Percentiles rank a stretch among this genome's conserved stretches.
These are phyloP conservation scores for Mesocentrotus franciscanus DNA, from an alignment of 53 echinoderm and acorn worm genomes.

Conservation along the genomic window DNA sequence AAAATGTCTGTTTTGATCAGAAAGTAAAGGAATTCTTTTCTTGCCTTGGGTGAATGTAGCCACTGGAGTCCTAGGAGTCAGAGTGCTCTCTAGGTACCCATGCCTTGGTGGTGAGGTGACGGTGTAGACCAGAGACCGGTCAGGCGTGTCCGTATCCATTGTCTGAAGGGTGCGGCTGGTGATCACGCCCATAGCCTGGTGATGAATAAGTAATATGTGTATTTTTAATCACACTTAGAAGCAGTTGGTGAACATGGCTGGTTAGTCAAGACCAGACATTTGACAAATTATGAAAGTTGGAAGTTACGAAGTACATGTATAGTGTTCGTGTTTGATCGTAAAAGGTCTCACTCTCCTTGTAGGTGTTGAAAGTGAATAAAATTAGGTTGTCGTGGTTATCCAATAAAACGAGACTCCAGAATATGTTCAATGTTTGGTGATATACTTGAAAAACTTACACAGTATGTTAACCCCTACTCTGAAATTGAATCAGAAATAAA, in stretches of 20 bases:
- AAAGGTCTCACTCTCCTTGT: too few relatives aligned
- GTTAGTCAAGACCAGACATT: too few relatives aligned
- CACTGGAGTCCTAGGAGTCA: constrained; percentile 74
- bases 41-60: constrained; percentile 90
- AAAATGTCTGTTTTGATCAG: background rate
- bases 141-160: constrained; percentile 92
- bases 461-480: too few relatives aligned
- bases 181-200: constrained; percentile 89
- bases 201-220: background rate
- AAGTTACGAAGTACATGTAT: too few relatives aligned
- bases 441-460: too few relatives aligned
- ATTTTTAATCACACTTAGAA: background rate
- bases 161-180: constrained; percentile 85
- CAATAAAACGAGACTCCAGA: too few relatives aligned
- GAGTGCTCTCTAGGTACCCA: constrained; percentile 81
- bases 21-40: background rate
- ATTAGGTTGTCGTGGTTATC: too few relatives aligned
- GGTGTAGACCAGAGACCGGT: constrained; percentile 88
- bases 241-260: background rate
- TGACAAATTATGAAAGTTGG: too few relatives aligned
- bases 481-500: too few relatives aligned
- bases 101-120: constrained; percentile 86
- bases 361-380: too few relatives aligned
- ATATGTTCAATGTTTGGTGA: too few relatives aligned
- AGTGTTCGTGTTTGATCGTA: too few relatives aligned